Evolutionary conservation across 1,140 invertebrate species (phyloP).

Genomic region (Zaprionus capensis): DNA sequence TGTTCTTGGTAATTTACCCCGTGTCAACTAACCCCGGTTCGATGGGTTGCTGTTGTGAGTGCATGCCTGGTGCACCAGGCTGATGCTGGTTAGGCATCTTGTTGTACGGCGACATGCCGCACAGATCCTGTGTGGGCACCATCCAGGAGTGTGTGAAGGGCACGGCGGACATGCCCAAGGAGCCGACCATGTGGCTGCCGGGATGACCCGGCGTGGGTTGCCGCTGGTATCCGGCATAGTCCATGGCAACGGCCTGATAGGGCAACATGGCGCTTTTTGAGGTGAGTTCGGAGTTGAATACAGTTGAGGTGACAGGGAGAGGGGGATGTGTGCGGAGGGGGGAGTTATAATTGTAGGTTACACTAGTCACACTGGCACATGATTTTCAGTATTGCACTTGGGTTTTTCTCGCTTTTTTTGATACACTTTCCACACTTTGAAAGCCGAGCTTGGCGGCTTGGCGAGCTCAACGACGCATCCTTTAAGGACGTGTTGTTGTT

Average conservation of each 20-base stretch:
- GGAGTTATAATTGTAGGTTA: not conserved
- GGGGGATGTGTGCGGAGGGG: not conserved
- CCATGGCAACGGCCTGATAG: conserved; percentile 94
- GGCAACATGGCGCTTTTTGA: conserved; percentile 88
- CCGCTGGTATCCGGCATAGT: conserved; percentile 93
- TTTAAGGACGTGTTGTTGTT: conserved; percentile 35
- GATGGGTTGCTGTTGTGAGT: conserved; percentile 90
- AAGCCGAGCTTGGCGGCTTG: not conserved
- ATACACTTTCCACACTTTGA: conserved; percentile 24
- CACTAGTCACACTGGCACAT: conserved; percentile 59
- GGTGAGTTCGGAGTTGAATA: not conserved
- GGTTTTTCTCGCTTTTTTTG: conserved; percentile 32
- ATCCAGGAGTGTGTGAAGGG: conserved; percentile 96
- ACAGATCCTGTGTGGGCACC: conserved; percentile 94
- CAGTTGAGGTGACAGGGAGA: not conserved
- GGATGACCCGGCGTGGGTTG: conserved; percentile 88
- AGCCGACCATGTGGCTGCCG: conserved; percentile 85
- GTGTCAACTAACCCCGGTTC: conserved; percentile 93
- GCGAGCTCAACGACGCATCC: conserved; percentile 71
- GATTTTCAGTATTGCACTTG: conserved; percentile 63
- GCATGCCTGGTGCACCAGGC: conserved; percentile 84
- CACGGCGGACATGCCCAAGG: conserved; percentile 86
- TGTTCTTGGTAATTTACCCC: conserved; percentile 47
- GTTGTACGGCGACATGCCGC: conserved; percentile 91
- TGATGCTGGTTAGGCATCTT: conserved; percentile 87